These are phyloP conservation scores for Hippocampus abdominalis DNA, from an alignment of 2,113 vertebrate genomes.

Conservation along the genomic window DNA sequence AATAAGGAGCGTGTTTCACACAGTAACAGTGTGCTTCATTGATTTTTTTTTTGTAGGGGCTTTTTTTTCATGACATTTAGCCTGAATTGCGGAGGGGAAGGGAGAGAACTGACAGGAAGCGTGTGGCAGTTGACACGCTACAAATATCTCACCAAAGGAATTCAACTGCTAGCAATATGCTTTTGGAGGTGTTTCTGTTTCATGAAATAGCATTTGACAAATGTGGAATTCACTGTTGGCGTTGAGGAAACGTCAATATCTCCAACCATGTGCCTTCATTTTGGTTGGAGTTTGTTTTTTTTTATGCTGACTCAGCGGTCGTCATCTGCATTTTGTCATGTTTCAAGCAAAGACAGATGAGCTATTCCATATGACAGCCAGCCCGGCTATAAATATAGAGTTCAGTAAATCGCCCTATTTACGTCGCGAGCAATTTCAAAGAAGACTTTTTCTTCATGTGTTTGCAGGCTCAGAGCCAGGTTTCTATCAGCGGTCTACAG, in stretches of 20 bases:
- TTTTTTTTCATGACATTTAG: no score
- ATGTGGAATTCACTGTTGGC: not conserved
- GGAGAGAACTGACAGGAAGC: not conserved
- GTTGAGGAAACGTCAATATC: not conserved
- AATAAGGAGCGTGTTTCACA: not conserved
- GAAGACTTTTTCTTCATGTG: slow-evolving; percentile 5
- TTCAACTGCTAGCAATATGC: not conserved
- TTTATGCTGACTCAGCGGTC: not conserved
- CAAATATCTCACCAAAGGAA: not conserved
- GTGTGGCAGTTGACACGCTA: not conserved
- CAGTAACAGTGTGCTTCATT: not conserved
- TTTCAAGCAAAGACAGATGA: slow-evolving; percentile 1
- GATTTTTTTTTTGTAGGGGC: no score
- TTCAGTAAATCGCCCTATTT: slow-evolving; percentile 1
- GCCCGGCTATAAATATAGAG: not conserved
- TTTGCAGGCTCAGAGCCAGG: slow-evolving; percentile 68
- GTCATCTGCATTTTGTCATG: not conserved
- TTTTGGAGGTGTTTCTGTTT: not conserved
- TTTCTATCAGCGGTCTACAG: slow-evolving; percentile 76
- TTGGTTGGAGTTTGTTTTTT: not conserved
- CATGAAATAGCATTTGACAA: not conserved
- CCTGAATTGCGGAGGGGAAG: not conserved
- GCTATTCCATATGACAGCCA: not conserved
- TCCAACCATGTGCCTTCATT: not conserved
- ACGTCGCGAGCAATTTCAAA: not conserved